phyloP scores from a whole-genome alignment of 2,113 vertebrate species.

The Triplophysa dalaica region DNA sequence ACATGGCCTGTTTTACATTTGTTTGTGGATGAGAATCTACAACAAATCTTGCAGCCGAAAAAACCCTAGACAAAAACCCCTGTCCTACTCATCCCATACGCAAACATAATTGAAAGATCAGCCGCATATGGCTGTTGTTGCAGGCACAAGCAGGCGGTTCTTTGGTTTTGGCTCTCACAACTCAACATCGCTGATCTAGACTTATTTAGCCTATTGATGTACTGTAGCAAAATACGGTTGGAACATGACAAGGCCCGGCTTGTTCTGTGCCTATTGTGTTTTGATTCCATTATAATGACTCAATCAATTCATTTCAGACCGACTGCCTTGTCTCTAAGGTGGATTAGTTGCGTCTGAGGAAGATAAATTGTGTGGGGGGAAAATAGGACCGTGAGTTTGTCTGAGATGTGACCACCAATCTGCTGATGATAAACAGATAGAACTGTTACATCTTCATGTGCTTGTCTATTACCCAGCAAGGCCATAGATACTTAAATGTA shows the following conservation, averaged over 20 bases:
- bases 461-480: not conserved
- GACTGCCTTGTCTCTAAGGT: not conserved
- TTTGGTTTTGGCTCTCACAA: constrained; percentile 20
- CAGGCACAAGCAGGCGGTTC: constrained; percentile 1
- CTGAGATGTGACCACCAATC: not conserved
- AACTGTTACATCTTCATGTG: not conserved
- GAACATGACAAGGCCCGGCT: constrained; percentile 12
- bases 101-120: constrained; percentile 18
- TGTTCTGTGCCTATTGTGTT: constrained; percentile 17
- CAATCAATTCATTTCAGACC: constrained; percentile 20
- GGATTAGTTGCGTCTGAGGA: constrained; percentile 38
- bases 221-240: constrained; percentile 11
- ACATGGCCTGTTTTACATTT: constrained; percentile 14
- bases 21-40: constrained; percentile 18
- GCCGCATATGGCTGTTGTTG: not conserved
- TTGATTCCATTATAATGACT: constrained; percentile 33
- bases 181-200: constrained; percentile 32
- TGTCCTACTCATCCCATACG: constrained; percentile 13
- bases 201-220: constrained; percentile 22
- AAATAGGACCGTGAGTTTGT: constrained; percentile 18
- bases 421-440: not conserved
- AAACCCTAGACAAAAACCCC: not conserved
- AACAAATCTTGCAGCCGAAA: constrained; percentile 25
- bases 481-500: no score
- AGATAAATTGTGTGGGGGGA: constrained; percentile 8